Evolutionary conservation across 2,888 invertebrate genomes (phyloP).

Genomic region (Polymixis flavicincta): DNA sequence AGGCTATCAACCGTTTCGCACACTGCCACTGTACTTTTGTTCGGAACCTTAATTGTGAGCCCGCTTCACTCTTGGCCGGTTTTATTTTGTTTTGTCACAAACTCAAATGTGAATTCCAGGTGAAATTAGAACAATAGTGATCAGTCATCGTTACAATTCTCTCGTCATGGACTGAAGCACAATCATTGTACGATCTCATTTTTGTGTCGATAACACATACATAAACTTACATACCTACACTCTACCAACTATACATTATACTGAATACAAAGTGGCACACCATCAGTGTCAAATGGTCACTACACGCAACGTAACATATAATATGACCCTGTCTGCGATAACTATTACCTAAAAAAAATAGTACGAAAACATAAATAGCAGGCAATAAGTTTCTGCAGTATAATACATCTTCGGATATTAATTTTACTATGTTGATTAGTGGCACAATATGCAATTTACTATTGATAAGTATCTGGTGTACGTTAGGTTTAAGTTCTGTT

Average conservation of each 20-base stretch:
- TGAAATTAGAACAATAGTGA: constrained; percentile 85
- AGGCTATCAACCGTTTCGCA: neutral
- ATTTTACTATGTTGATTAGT: neutral
- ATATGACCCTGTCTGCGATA: constrained; percentile 3
- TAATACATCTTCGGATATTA: neutral
- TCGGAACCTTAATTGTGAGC: neutral
- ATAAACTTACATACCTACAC: constrained; percentile 26
- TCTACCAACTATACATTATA: constrained; percentile 7
- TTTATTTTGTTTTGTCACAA: constrained; percentile 47
- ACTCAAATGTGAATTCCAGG: constrained; percentile 61
- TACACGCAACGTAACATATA: constrained; percentile 41
- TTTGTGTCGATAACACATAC: constrained; percentile 78
- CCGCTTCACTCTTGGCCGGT: neutral
- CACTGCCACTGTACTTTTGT: neutral
- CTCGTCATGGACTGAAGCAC: constrained; percentile 85
- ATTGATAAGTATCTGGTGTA: constrained; percentile 50
- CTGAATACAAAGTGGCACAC: constrained; percentile 65
- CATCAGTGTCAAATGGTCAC: constrained; percentile 72
- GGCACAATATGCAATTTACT: constrained; percentile 45
- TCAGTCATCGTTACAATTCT: constrained; percentile 78
- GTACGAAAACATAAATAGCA: constrained; percentile 19
- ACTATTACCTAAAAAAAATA: neutral
- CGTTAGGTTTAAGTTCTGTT: constrained; percentile 56
- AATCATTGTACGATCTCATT: constrained; percentile 84
- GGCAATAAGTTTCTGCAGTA: neutral